Conservation (phyloP, 2,113 vertebrate species). For the Corapipo altera region DNA sequence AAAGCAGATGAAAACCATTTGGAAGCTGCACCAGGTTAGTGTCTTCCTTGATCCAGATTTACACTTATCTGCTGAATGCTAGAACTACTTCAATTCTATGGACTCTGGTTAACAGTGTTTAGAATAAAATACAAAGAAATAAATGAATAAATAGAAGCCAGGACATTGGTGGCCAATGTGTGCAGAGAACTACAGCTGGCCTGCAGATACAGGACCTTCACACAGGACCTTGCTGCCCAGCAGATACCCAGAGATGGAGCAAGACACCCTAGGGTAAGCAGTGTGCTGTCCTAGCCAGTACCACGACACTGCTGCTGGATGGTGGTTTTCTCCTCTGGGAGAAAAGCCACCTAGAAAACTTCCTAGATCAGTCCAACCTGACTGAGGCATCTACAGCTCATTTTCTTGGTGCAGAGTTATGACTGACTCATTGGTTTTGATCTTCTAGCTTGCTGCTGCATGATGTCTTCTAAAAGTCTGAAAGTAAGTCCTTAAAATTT, state of each 20-base stretch:
- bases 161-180: not conserved
- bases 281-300: not conserved
- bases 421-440: not conserved
- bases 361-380: not conserved
- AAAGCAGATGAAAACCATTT: not conserved
- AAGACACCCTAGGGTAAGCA: not conserved
- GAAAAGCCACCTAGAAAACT: not conserved
- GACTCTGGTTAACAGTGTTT: not conserved
- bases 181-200: not conserved
- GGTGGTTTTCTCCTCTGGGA: not conserved
- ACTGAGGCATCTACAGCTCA: not conserved
- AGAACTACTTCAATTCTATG: not conserved
- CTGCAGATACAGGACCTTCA: not conserved
- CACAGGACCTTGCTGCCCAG: not conserved
- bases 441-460: not conserved
- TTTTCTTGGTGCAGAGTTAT: not conserved
- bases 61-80: not conserved
- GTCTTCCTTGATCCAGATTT: not conserved
- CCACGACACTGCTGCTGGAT: not conserved
- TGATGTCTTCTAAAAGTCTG: not conserved
- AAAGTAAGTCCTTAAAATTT: constrained; percentile 9
- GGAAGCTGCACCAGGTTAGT: not conserved
- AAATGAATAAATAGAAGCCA: not conserved
- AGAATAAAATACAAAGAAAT: not conserved
- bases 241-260: not conserved